A percentile compares a stretch with the other conserved stretches of the same genome.
Evolutionary conservation across 1,140 invertebrate genomes (phyloP).

Genomic region (Drosophila insularis): DNA sequence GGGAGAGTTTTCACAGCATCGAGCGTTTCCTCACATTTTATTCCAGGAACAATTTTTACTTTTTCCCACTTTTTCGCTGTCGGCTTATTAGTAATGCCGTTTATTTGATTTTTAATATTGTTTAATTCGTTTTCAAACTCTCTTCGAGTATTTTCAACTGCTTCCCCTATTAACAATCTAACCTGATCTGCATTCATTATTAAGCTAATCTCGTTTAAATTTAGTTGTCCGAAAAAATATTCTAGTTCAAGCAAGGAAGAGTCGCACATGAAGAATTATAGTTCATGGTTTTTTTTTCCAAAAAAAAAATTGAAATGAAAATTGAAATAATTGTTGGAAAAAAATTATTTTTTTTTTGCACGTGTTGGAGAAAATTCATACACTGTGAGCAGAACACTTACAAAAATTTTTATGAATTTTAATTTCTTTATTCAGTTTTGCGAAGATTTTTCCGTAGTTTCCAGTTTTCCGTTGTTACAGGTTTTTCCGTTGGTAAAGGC

Average conservation of each 20-base stretch:
- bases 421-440: not conserved
- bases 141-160: not conserved
- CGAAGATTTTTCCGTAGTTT: not conserved
- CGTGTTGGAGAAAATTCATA: not conserved
- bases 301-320: not conserved
- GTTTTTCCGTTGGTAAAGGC: not conserved
- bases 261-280: not conserved
- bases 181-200: not conserved
- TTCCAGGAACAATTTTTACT: not conserved
- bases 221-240: not conserved
- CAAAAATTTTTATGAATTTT: not conserved
- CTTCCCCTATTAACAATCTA: not conserved
- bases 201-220: not conserved
- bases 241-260: constrained; percentile 1
- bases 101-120: not conserved
- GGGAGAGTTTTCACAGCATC: constrained; percentile 8
- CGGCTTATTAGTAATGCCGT: not conserved
- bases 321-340: not conserved
- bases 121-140: not conserved
- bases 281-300: not conserved
- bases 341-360: not conserved
- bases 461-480: not conserved
- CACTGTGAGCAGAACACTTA: not conserved
- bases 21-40: constrained; percentile 7
- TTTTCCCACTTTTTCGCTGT: not conserved